phyloP scores from a whole-genome alignment of 37 sponge, comb jelly and placozoan genomes.

The Amphimedon queenslandica region DNA sequence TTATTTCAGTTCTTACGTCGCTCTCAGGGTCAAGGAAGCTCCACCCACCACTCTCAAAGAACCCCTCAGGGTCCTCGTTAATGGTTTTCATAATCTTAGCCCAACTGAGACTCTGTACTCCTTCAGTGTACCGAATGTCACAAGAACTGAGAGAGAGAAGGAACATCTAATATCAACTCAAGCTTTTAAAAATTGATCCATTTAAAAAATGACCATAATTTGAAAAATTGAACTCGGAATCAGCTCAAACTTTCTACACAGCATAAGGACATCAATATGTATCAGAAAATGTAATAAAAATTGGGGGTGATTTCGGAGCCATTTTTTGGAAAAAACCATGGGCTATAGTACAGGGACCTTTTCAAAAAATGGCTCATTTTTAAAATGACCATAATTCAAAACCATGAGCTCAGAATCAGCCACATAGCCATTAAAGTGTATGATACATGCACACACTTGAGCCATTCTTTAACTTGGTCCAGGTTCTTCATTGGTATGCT shows the following conservation, averaged over 20 bases:
- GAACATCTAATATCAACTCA: not conserved
- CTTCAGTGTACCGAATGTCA: conserved; percentile 99
- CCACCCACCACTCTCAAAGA: conserved; percentile 98
- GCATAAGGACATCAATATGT: no score
- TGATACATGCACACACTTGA: conserved; percentile 90
- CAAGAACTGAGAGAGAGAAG: conserved; percentile 61
- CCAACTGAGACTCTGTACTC: conserved; percentile 96
- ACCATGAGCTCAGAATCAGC: not conserved
- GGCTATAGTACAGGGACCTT: no score
- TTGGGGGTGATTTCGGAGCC: no score
- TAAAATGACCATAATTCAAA: not conserved
- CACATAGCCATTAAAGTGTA: no score
- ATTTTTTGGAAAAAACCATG: no score
- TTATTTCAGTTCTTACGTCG: conserved; percentile 41
- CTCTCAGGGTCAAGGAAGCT: conserved; percentile 92
- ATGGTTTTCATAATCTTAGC: conserved; percentile 99
- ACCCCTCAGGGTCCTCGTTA: conserved; percentile 91
- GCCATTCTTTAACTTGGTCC: conserved; percentile 96
- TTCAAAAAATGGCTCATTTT: no score
- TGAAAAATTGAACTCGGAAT: not conserved
- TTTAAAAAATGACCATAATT: no score
- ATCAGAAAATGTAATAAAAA: no score
- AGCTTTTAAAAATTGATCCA: not conserved
- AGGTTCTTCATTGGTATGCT: conserved; percentile 92
- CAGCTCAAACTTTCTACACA: no score